Evolutionary conservation across 2,888 invertebrate species (phyloP), one percentile per base, ranked within the genome.

Genomic region (Xestoiulus laeticollis): DNA sequence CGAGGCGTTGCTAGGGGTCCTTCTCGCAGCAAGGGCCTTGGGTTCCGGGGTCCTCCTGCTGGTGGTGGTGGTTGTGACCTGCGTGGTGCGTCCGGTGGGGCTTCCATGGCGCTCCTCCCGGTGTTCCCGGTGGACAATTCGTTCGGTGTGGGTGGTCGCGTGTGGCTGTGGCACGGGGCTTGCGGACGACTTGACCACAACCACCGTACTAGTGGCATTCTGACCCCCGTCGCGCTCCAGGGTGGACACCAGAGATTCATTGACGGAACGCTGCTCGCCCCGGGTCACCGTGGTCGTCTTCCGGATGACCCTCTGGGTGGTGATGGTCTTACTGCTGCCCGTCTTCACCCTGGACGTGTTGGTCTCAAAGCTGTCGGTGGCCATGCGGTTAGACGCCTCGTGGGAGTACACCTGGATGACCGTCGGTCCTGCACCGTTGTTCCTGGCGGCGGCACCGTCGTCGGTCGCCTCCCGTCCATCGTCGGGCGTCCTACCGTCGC

Each of bases 251-350:
- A 90, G 85, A 87, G 96, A 95, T 91, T 96, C 96, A 59, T 95
- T 93, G 43, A 94, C 94, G 89, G 95, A 94, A 90, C 95, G 94
- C 92, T 97, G 96, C 92, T 97, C 97, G 78, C 96, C 97, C 22
- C 97, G 94, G 89, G 96, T 96, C 90, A 97, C 92, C 1, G 97
- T 97, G 53, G 97, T 97, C 90, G 97, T 96, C 92, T 97, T 97
- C 89, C 96, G 94, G 87, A 97, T 95, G 89, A 97, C 96, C 91
- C 96, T 95, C 83, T 97, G 96, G 38, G 96, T 97, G 38, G 96
- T 97, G 90, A 97, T 96, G 90, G 96, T 94, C 89, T 96, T 94
- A 68, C 96, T 96, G 68, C 96, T 96, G 88, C 95, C 93, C 89
- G 93, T 93, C 93, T 90, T 93, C 94, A 91, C 89, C 89, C 38